These are phyloP conservation scores for Trogon surrucura DNA, from an alignment of 2,113 vertebrate genomes.

Conservation along the genomic window DNA sequence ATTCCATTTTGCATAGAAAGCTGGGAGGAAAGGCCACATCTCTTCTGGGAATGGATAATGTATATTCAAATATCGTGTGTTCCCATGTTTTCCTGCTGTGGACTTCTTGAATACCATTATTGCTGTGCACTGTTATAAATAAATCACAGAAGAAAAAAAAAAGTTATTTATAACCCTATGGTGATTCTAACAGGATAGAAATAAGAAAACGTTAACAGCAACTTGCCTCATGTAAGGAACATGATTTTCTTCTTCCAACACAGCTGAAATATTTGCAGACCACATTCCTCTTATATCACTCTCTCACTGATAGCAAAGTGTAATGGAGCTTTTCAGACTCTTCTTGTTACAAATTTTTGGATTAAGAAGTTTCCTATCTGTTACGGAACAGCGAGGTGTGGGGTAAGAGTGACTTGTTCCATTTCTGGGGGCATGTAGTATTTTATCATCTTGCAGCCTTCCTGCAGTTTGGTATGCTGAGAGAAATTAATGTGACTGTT, in stretches of 20 bases:
- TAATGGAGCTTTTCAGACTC: constrained; percentile 22
- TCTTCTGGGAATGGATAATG: not conserved
- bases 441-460: constrained; percentile 60
- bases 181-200: not conserved
- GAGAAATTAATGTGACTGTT: constrained; percentile 78
- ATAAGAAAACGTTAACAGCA: not conserved
- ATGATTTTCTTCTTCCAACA: not conserved
- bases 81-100: not conserved
- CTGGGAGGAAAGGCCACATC: not conserved
- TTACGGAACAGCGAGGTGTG: constrained; percentile 26
- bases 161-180: not conserved
- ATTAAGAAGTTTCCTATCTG: constrained; percentile 50
- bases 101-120: not conserved
- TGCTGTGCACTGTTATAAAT: not conserved
- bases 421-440: constrained; percentile 47
- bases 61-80: not conserved
- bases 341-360: constrained; percentile 38
- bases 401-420: constrained; percentile 25
- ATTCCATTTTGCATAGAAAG: not conserved
- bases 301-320: not conserved
- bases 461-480: constrained; percentile 52
- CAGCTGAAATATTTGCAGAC: constrained; percentile 4
- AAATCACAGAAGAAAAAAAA: not conserved
- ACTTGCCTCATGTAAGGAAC: not conserved
- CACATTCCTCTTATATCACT: constrained; percentile 33